Base-by-base conservation (phyloP, 2,888 invertebrate genomes). In the Diaprepes abbreviatus region DNA sequence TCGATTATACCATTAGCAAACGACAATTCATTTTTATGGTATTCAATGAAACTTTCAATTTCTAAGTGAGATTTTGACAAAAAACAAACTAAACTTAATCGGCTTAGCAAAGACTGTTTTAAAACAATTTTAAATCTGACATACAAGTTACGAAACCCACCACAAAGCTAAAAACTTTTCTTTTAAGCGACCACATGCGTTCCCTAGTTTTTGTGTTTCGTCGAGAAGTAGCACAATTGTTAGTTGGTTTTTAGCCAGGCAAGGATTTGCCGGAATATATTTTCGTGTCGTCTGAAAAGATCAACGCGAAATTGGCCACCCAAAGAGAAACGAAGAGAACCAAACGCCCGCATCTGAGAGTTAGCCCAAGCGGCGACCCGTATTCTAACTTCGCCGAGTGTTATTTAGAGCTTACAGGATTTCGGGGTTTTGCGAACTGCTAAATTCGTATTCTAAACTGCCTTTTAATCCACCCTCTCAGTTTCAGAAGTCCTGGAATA, bases 391-490 rank as follows among this genome's bases (percentile, higher is more conserved):
- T 60, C 50, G 55, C 66, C 60, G 57, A 57, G 62, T 71, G 63
- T 71, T 71, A 66, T 71, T 71, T 67, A 66, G 66, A 55, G 71
- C 71, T 67, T 66, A 67, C 57, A 45, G 71, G 66, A 66, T 71
- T 63, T 63, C 48, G 66, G 59, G 66, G 66, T 58, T 58, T 66
- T 71, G 66, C 57, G 66, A 62, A 57, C 71, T 63, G 66, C 71
- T 71, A 66, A 71, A 71, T 71, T 71, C 71, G 63, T 58, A 66
- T 71, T 71, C 71, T 66, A 67, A 71, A 71, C 71, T 71, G 66
- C 62, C 66, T 66, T 66, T 67, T 71, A 71, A 71, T 71, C 71
- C 71, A 63, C 66, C 71, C 71, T 66, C 66, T 70, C 62, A 66
- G 66, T 64, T 70, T 66, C 62, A 60, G 57, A 66, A 43, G 71